Base-by-base conservation (phyloP, 2,888 invertebrate species). In the Eupithecia inturbata region DNA sequence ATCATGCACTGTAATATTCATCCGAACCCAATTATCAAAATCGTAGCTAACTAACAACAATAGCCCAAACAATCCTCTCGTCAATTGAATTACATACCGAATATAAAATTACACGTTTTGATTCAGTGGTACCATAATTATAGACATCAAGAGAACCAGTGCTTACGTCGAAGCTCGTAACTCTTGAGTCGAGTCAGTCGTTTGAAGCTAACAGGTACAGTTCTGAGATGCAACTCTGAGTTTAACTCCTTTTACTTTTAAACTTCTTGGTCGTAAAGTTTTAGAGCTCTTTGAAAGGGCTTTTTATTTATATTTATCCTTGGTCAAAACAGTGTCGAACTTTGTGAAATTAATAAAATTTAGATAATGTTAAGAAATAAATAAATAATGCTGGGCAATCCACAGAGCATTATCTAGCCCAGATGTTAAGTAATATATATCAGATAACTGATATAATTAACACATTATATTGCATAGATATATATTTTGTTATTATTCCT, bases 131-230 rank as follows among this genome's bases (percentile, higher is more conserved):
- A 85, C 81, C 81, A 78, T 83, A 85, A 84, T 84, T 83, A 85
- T 83, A 82, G 84, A 83, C 84, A 85, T 89, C 85, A 88, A 87
- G 87, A 83, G 57, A 83, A 82, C 39, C 66, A 82, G 85, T 83
- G 81, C 81, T 81, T 80, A 82, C 83, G 81, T 82, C 84, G 74
- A 82, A 80, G 84, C 71, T 78, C 72, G 62, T 63, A 62, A 67
- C 70, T 68, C 68, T 71, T 39, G 66, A 66, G 66, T 39, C 49
- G 14, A 66, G 66, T 31, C 45, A 57, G 67, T 39, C 75, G 69
- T 76, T 76, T 73, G 76, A 71, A 76, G 28, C 66, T 53, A 66
- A 28, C 36, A 69, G 5, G 69, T 75, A 75, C 63, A 67, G 67
- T 70, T 66, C 67, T 22, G 7, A 53, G 26, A 41, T 67, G 3